These are phyloP conservation scores for Sebastes itinus DNA, from an alignment of 2,797 vertebrate genomes.

Conservation along the genomic window DNA sequence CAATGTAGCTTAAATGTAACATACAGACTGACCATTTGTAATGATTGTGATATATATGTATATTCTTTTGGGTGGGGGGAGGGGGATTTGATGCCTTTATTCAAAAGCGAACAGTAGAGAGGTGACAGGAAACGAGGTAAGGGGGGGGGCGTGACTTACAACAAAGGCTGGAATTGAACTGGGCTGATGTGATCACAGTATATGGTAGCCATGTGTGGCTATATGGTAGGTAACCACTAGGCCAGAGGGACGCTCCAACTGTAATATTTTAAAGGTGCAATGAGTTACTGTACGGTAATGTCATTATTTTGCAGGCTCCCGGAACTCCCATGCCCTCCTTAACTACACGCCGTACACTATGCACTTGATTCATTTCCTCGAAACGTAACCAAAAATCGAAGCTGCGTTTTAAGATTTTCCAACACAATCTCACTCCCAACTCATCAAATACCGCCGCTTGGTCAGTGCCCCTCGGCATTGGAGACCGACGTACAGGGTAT, in stretches of 20 bases:
- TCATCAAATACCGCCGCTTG: too few relatives aligned
- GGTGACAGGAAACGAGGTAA: not conserved
- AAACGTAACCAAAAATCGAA: not conserved
- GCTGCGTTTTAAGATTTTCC: not conserved
- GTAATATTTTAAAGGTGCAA: not conserved
- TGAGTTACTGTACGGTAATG: not conserved
- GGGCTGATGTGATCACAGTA: not conserved
- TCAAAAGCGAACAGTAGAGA: not conserved
- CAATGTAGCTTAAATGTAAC: not conserved
- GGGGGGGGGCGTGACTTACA: not conserved
- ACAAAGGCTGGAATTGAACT: not conserved
- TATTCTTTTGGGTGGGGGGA: too few relatives aligned
- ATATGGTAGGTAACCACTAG: not conserved
- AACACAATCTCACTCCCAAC: not conserved
- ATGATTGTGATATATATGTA: not conserved
- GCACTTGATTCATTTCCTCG: not conserved
- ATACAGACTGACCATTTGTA: not conserved
- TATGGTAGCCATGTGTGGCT: not conserved
- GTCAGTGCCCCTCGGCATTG: too few relatives aligned
- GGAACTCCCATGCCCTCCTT: not conserved
- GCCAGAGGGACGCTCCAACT: not conserved
- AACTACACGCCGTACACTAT: not conserved
- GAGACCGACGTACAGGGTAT: too few relatives aligned
- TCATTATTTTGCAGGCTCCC: not conserved
- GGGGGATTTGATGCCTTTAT: not conserved